phyloP scores from a whole-genome alignment of 2,888 invertebrate species.

The Globia sparganii region DNA sequence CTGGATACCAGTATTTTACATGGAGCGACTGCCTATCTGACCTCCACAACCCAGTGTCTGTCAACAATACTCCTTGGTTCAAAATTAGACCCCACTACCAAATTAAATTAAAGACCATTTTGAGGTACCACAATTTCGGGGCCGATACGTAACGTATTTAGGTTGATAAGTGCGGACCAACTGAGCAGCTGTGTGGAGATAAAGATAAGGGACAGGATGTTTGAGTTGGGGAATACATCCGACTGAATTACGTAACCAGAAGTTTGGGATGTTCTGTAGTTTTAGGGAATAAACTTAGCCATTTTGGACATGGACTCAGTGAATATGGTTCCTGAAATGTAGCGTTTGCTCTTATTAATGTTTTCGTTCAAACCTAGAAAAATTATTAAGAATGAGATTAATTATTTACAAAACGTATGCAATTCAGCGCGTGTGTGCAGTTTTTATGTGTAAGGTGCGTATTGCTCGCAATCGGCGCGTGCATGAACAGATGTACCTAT shows the following conservation, averaged over 20 bases:
- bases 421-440: too few species aligned
- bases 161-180: slow-evolving; percentile 28
- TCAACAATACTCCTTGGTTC: neutral
- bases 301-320: neutral
- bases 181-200: slow-evolving; percentile 37
- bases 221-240: slow-evolving; percentile 31
- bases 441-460: too few species aligned
- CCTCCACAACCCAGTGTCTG: too few species aligned
- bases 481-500: too few species aligned
- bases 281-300: neutral
- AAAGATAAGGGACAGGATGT: slow-evolving; percentile 40
- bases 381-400: too few species aligned
- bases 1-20: too few species aligned
- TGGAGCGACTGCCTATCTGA: too few species aligned
- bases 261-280: neutral
- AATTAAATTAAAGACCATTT: slow-evolving; percentile 18
- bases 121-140: neutral
- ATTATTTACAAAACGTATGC: too few species aligned
- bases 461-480: too few species aligned
- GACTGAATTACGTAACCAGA: slow-evolving; percentile 2
- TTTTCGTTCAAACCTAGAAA: too few species aligned
- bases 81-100: neutral
- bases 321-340: neutral
- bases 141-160: slow-evolving; percentile 29
- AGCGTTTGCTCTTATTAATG: neutral